Evolutionary conservation across 2,888 invertebrate genomes (phyloP).

Genomic region (Harpalus rubripes): DNA sequence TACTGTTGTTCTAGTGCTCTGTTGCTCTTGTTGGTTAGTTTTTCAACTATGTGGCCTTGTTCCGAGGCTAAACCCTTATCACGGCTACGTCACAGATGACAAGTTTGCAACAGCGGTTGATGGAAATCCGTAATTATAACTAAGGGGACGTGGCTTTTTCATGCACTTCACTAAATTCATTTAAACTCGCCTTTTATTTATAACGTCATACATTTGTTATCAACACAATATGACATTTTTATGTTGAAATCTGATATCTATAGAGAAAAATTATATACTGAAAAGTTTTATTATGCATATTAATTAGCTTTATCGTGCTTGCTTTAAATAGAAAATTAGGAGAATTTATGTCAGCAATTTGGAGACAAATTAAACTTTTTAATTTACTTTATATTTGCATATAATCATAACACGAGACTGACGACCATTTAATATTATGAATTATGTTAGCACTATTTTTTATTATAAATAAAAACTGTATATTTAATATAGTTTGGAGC

Average conservation of each 20-base stretch:
- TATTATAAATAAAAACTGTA: neutral
- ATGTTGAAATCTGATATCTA: conserved; percentile 15
- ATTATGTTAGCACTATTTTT: neutral
- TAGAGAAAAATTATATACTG: conserved; percentile 14
- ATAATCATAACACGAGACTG: neutral
- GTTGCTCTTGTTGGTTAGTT: conserved; percentile 22
- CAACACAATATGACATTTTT: conserved; percentile 16
- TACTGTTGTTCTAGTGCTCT: no score
- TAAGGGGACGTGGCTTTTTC: conserved; percentile 22
- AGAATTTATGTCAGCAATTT: neutral
- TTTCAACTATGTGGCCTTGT: conserved; percentile 34
- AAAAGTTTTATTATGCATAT: conserved; percentile 22
- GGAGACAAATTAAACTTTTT: conserved; percentile 3
- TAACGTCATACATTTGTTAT: conserved; percentile 17
- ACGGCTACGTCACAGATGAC: conserved; percentile 28
- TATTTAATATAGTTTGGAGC: no score
- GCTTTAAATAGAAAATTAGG: conserved; percentile 2
- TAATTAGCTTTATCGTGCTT: neutral
- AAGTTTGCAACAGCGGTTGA: conserved; percentile 18
- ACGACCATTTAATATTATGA: neutral
- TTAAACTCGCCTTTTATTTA: conserved; percentile 31
- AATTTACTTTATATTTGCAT: conserved; percentile 1
- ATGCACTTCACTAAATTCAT: conserved; percentile 6
- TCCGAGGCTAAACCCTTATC: conserved; percentile 44
- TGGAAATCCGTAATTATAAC: conserved; percentile 49